Base-by-base conservation (phyloP, 1,140 invertebrate genomes). In the Drosophila busckii region DNA sequence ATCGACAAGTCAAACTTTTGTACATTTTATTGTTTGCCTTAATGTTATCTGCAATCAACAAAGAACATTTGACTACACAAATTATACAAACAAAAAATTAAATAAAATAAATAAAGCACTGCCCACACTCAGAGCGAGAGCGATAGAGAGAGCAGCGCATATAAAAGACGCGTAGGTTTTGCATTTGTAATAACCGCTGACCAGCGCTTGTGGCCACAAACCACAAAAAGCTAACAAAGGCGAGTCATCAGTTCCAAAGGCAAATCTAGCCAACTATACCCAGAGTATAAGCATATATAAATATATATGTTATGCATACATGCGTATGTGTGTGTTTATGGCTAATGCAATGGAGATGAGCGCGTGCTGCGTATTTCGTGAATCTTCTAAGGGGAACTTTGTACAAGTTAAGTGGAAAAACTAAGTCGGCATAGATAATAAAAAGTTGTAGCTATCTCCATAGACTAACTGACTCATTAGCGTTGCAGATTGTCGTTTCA, bases 11-110 rank as follows among this genome's bases (percentile, higher is more conserved):
- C 44, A 61, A 63, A 71, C 44, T 45, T 38, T 60, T 68, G 61
- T 73, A 78, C 65, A 37, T 41, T 66, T 44, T 40, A 22, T 59
- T 44, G 31, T 59, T 19, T 52, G 29, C 40, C 13, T 34, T 10
- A 40, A 19, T 41, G 8, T 29, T 12, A 32, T 66, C 32, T 65
- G 52, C 29, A 34, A 42, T 34, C 32, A 59, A 80, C 73, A 80
- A 80, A 80, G 75, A 80, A 80, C 75, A 59, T 80, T 82, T 82
- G 75, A 82, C 73, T 80, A 73, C 48, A 59, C 58, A 69, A 76
- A 76, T 66, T 60, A 53, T 53, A 20, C 37, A 41, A 20, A 9
- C 52, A 53, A 22, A 52, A 35, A 35, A n/a, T n/a, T n/a, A n/a
- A 20, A 38, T 38, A 20, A 62, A 38, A 52, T 52, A 83, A 54